Percentiles rank a stretch among this genome's conserved stretches.
These are phyloP conservation scores for Halocynthia aurantium DNA, from an alignment of 23 tunicate species.

Conservation along the genomic window DNA sequence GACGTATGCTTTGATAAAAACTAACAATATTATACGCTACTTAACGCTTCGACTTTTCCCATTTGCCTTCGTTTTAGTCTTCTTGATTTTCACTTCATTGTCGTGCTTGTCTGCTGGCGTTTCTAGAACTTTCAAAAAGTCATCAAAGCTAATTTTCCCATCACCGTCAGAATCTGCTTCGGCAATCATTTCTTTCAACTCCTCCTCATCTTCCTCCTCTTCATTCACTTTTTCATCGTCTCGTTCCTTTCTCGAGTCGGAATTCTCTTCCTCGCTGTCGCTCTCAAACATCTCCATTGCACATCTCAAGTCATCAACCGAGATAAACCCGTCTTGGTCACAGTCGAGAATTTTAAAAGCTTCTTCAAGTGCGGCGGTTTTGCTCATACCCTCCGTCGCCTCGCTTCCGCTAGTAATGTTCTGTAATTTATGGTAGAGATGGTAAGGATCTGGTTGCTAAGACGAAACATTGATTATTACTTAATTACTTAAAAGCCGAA, in stretches of 20 bases:
- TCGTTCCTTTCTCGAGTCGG: neutral
- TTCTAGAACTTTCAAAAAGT: conserved; percentile 45
- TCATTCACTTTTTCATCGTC: neutral
- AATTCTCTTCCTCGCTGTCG: conserved; percentile 13
- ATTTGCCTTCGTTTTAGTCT: too few species aligned
- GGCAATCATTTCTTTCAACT: conserved; percentile 70
- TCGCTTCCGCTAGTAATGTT: neutral
- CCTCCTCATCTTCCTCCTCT: conserved; percentile 43
- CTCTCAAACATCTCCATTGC: conserved; percentile 48
- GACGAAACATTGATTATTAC: neutral
- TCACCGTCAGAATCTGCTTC: conserved; percentile 77
- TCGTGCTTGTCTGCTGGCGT: too few species aligned
- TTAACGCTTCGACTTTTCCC: too few species aligned
- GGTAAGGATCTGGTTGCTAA: too few species aligned
- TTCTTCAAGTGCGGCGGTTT: conserved; percentile 54
- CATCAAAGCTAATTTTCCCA: conserved; percentile 73
- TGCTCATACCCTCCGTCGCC: conserved; percentile 21
- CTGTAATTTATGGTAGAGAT: neutral
- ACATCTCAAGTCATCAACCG: conserved; percentile 57
- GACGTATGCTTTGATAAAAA: too few species aligned
- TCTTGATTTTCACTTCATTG: too few species aligned
- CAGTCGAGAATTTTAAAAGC: conserved; percentile 86
- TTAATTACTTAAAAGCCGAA: neutral
- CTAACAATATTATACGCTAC: too few species aligned
- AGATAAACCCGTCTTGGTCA: conserved; percentile 89